Percentiles rank a stretch among this genome's conserved stretches.
phyloP scores from a whole-genome alignment of 2,888 invertebrate genomes.

The Elegia similella region DNA sequence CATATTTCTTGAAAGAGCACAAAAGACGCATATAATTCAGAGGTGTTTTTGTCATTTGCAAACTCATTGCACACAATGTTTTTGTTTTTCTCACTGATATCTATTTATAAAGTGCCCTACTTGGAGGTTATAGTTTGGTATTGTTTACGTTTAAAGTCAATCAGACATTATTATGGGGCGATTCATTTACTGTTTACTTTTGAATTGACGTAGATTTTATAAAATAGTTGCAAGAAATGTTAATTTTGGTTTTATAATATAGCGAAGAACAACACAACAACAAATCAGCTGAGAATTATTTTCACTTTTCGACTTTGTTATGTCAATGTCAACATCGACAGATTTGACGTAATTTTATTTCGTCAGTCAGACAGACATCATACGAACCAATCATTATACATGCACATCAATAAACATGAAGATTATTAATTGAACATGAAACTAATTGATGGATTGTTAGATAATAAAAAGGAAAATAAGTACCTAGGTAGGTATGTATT shows the following conservation, averaged over 20 bases:
- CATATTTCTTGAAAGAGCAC: conserved; percentile 24
- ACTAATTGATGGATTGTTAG: too few relatives aligned
- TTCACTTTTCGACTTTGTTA: not conserved
- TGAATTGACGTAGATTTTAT: not conserved
- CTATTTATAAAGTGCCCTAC: not conserved
- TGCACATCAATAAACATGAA: too few relatives aligned
- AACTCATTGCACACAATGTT: conserved; percentile 23
- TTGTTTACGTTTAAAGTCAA: not conserved
- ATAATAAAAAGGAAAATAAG: too few relatives aligned
- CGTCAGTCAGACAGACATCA: too few relatives aligned
- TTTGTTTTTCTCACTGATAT: not conserved
- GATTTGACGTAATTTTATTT: not conserved
- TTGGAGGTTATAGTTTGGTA: not conserved
- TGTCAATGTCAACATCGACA: too few relatives aligned
- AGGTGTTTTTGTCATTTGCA: conserved; percentile 22
- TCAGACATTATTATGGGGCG: not conserved
- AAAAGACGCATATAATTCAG: conserved; percentile 21
- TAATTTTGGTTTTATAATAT: not conserved
- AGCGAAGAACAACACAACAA: not conserved
- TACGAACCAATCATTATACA: too few relatives aligned
- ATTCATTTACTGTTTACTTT: not conserved
- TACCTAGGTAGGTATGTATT: too few relatives aligned
- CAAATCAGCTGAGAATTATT: not conserved
- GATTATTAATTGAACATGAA: too few relatives aligned
- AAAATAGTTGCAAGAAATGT: not conserved